Conservation (phyloP, 2,888 invertebrate genomes). For the Thymelicus acteon region DNA sequence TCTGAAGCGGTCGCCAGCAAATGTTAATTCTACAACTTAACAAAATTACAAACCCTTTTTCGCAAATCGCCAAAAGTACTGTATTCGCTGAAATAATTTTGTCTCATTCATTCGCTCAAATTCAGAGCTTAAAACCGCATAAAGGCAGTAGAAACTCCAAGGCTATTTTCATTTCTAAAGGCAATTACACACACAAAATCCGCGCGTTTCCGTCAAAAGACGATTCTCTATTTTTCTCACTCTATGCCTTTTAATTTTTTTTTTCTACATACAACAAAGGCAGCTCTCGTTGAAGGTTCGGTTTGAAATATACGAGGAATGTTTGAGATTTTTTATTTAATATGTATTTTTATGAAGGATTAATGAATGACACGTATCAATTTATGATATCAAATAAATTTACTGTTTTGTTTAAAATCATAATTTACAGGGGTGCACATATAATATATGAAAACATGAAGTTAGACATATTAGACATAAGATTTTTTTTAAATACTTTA, state of each 20-base stretch:
- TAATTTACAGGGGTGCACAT: too few species aligned
- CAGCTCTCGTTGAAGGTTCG: neutral
- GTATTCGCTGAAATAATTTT: conserved; percentile 10
- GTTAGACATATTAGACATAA: neutral
- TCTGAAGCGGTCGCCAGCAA: neutral
- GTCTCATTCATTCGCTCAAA: conserved; percentile 20
- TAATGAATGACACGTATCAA: too few species aligned
- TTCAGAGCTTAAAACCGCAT: conserved; percentile 22
- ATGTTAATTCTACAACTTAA: neutral
- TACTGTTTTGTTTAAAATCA: too few species aligned
- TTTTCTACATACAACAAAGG: conserved; percentile 14
- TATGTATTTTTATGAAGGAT: too few species aligned
- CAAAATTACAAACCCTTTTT: conserved; percentile 9
- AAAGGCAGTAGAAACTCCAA: conserved; percentile 20
- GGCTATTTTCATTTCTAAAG: conserved; percentile 29
- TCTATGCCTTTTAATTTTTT: neutral
- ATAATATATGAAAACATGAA: too few species aligned
- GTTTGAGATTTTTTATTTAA: neutral
- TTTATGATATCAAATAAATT: too few species aligned
- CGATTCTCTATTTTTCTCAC: neutral
- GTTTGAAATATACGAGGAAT: neutral
- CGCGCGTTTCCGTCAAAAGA: conserved; percentile 24
- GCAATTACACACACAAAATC: conserved; percentile 35
- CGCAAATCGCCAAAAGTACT: neutral
- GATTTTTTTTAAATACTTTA: neutral